phyloP scores from a whole-genome alignment of 2,797 vertebrate species.

The Eptatretus atami region DNA sequence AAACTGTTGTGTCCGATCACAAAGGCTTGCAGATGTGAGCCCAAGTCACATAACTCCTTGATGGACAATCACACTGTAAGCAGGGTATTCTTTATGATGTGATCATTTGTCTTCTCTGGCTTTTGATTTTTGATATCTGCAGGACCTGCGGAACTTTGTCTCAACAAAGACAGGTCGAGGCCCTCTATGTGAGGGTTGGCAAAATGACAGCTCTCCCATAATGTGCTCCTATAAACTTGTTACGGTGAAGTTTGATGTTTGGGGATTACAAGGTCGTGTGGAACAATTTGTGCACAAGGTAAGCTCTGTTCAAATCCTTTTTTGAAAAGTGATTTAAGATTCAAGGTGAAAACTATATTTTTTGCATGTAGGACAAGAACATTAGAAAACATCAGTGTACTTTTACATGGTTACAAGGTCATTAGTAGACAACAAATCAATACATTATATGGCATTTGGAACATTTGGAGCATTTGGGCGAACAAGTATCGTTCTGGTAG shows the following conservation, averaged over 20 bases:
- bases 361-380: too few relatives aligned
- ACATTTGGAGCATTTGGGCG: too few relatives aligned
- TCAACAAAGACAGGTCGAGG: conserved; percentile 27
- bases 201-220: conserved; percentile 16
- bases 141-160: conserved; percentile 28
- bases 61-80: too few relatives aligned
- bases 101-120: neutral
- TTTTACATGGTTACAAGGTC: too few relatives aligned
- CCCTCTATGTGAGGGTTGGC: conserved; percentile 24
- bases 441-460: too few relatives aligned
- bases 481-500: too few relatives aligned
- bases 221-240: conserved; percentile 46
- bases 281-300: conserved; percentile 34
- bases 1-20: neutral
- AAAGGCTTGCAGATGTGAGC: conserved; percentile 8
- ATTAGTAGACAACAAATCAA: too few relatives aligned
- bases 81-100: neutral
- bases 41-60: too few relatives aligned
- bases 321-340: too few relatives aligned
- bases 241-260: conserved; percentile 31
- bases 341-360: too few relatives aligned
- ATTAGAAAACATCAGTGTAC: too few relatives aligned
- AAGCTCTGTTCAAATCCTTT: neutral
- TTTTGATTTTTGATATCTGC: conserved; percentile 11
- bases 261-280: conserved; percentile 26